A percentile compares a stretch with the other conserved stretches of the same genome.
Conservation (phyloP, 1,140 invertebrate genomes). For the Rhyacophila brunnea region DNA sequence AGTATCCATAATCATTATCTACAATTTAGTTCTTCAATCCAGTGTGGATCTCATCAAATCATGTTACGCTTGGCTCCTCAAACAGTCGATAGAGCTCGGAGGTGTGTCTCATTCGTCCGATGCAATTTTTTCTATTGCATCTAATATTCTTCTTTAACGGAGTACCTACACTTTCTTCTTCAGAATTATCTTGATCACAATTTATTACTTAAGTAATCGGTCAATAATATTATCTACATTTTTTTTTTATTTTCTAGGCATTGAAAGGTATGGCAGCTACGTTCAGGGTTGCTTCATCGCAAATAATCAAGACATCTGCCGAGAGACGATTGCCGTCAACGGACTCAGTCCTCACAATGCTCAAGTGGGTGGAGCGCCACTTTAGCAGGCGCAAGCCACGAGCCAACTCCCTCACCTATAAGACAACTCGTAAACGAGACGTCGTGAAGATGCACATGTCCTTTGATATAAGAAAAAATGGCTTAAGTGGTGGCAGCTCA, state of each 20-base stretch:
- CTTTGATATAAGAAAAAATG: constrained; percentile 50
- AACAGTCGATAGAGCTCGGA: too few species aligned
- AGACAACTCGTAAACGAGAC: constrained; percentile 57
- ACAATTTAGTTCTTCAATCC: too few species aligned
- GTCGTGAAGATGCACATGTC: constrained; percentile 74
- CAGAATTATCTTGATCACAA: too few species aligned
- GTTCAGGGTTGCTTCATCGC: constrained; percentile 81
- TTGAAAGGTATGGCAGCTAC: constrained; percentile 88
- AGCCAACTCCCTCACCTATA: constrained; percentile 58
- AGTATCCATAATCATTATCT: too few species aligned
- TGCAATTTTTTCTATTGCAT: too few species aligned
- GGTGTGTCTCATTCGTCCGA: too few species aligned
- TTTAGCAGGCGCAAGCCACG: constrained; percentile 72
- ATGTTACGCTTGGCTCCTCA: too few species aligned
- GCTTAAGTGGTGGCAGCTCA: constrained; percentile 21
- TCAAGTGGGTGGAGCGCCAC: constrained; percentile 86
- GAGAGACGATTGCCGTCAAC: constrained; percentile 82
- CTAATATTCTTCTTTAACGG: too few species aligned
- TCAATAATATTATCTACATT: background rate
- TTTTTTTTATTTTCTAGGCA: constrained; percentile 54
- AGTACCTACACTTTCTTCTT: too few species aligned
- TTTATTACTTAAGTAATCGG: too few species aligned
- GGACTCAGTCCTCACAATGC: constrained; percentile 83
- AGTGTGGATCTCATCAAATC: too few species aligned
- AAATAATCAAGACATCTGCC: constrained; percentile 82